Conservation (phyloP, 2,888 invertebrate genomes). For the Agapostemon virescens region DNA sequence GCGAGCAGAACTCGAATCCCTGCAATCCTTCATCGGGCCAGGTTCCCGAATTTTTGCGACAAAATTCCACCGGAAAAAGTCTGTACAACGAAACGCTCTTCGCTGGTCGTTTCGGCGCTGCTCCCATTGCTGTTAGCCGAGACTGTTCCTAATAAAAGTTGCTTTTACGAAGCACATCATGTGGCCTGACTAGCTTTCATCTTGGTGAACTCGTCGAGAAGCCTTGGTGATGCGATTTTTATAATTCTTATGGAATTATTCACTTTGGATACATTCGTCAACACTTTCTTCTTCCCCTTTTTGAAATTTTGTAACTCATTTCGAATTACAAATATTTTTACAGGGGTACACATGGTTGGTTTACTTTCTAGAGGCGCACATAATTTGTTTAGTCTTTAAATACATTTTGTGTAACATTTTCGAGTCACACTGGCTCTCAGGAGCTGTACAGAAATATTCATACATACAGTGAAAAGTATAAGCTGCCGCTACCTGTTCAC, state of each 20-base stretch:
- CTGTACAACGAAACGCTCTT: constrained; percentile 1
- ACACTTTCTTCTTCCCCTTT: no score
- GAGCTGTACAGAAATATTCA: no score
- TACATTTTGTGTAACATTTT: no score
- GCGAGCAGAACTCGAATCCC: not conserved
- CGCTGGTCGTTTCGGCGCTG: not conserved
- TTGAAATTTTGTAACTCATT: no score
- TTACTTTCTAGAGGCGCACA: no score
- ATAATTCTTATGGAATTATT: not conserved
- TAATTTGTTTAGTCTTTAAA: no score
- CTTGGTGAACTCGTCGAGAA: not conserved
- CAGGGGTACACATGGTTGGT: no score
- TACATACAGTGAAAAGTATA: no score
- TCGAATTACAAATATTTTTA: no score
- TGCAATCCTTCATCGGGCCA: not conserved
- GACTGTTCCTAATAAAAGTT: not conserved
- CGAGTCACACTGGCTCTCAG: no score
- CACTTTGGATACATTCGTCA: not conserved
- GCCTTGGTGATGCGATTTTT: not conserved
- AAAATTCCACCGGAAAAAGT: not conserved
- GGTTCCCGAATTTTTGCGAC: not conserved
- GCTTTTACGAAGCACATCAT: not conserved
- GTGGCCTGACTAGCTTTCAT: not conserved
- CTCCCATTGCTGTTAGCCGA: not conserved
- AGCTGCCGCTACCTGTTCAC: no score